A percentile compares a stretch with the other conserved stretches of the same genome.
phyloP scores from a whole-genome alignment of 2,888 invertebrate species.

The Oligia strigilis region DNA sequence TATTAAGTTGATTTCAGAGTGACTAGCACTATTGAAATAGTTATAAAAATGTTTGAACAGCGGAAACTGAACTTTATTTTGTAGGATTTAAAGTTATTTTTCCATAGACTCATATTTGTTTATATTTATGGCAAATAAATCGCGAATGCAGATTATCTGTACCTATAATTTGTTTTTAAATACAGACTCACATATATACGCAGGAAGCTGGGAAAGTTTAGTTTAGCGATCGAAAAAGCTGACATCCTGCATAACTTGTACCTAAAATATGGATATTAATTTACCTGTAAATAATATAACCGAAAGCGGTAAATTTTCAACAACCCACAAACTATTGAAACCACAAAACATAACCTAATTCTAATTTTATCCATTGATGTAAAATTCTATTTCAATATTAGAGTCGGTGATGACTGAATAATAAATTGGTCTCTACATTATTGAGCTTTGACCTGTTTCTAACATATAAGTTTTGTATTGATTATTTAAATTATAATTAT shows the following conservation, averaged over 20 bases:
- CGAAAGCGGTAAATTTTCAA: conserved; percentile 12
- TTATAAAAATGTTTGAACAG: too few relatives aligned
- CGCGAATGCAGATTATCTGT: too few relatives aligned
- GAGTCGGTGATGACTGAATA: conserved; percentile 17
- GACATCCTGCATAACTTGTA: background rate
- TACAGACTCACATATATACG: background rate
- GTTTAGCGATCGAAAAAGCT: background rate
- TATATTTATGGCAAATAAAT: too few relatives aligned
- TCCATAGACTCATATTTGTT: too few relatives aligned
- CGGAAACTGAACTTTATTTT: too few relatives aligned
- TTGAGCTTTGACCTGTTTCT: conserved; percentile 1
- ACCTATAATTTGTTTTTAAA: background rate
- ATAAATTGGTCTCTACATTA: conserved; percentile 6
- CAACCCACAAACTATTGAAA: conserved; percentile 1
- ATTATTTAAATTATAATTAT: too few relatives aligned
- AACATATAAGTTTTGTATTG: background rate
- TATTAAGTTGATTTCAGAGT: too few relatives aligned
- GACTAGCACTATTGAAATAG: too few relatives aligned
- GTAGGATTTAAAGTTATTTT: too few relatives aligned
- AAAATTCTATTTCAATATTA: conserved; percentile 8
- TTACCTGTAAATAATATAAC: conserved; percentile 13
- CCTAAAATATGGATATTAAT: conserved; percentile 5
- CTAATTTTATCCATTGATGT: conserved; percentile 23
- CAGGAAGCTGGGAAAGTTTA: background rate
- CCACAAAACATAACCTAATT: conserved; percentile 33